A percentile compares a stretch with the other conserved stretches of the same genome.
Evolutionary conservation across 2,888 invertebrate genomes (phyloP).

Genomic region (Plagiodera versicolora): DNA sequence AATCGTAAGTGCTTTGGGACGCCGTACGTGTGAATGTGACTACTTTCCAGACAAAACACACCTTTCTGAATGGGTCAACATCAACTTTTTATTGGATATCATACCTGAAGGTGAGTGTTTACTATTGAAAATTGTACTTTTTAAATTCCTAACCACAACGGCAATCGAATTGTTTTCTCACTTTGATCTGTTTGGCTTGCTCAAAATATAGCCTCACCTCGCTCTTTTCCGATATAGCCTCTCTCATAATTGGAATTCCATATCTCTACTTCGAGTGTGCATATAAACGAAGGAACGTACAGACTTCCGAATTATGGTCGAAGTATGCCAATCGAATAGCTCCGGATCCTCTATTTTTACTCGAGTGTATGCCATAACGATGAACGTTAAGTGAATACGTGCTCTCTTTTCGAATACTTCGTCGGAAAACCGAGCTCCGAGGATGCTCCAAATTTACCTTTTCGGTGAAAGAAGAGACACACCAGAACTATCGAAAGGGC

Average conservation of each 20-base stretch:
- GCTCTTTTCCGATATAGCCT: neutral
- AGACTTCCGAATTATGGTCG: neutral
- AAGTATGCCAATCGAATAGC: constrained; percentile 2
- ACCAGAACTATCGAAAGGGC: too few species aligned
- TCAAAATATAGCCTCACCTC: too few species aligned
- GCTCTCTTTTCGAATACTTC: constrained; percentile 2
- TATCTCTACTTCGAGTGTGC: neutral
- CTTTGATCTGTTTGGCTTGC: too few species aligned
- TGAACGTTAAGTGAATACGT: neutral
- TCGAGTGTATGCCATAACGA: neutral
- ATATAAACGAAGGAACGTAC: neutral
- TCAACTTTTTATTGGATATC: too few species aligned
- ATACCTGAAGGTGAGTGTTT: too few species aligned
- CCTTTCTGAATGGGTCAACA: too few species aligned
- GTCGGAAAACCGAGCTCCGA: neutral
- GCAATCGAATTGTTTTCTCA: too few species aligned
- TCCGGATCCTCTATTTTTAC: constrained; percentile 2
- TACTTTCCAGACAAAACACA: too few species aligned
- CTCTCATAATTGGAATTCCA: neutral
- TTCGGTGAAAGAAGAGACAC: neutral
- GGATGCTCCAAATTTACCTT: neutral
- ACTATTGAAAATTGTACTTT: too few species aligned
- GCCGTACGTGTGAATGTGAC: too few species aligned
- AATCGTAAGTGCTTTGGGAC: too few species aligned
- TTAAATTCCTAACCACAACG: too few species aligned